Conservation (phyloP, 2,888 invertebrate genomes). For the Drosophila mercatorum region DNA sequence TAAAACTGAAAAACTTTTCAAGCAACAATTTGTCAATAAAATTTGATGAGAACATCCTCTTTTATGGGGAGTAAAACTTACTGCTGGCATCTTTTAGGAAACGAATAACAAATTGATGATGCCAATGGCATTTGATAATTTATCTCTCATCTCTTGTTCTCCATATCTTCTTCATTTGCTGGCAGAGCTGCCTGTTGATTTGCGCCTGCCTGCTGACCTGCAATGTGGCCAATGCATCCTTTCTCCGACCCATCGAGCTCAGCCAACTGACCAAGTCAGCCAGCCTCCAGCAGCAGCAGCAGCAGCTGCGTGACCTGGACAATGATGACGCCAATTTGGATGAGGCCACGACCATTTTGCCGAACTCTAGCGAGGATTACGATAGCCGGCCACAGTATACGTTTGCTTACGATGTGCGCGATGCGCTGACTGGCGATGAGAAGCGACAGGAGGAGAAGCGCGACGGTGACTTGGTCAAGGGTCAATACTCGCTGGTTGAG, state of each 20-base stretch:
- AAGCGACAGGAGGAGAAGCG: slow-evolving; percentile 86
- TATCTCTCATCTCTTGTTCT: background rate
- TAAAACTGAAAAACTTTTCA: slow-evolving; percentile 9
- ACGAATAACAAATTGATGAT: background rate
- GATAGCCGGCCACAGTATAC: slow-evolving; percentile 85
- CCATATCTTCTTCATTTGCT: background rate
- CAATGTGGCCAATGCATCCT: slow-evolving; percentile 69
- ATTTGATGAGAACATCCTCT: background rate
- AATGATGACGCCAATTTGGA: slow-evolving; percentile 62
- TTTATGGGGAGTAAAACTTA: background rate
- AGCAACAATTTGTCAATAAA: slow-evolving; percentile 39
- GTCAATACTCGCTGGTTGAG: slow-evolving; percentile 85
- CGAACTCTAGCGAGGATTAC: slow-evolving; percentile 84
- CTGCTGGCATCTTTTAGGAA: no score
- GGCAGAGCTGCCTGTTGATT: slow-evolving; percentile 71
- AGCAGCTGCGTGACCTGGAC: slow-evolving; percentile 46
- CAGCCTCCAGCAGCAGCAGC: slow-evolving; percentile 46
- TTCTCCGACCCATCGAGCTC: slow-evolving; percentile 77
- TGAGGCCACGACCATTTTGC: slow-evolving; percentile 62
- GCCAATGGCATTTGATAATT: no score
- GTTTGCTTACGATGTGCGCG: slow-evolving; percentile 85
- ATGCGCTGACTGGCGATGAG: slow-evolving; percentile 85
- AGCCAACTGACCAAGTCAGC: slow-evolving; percentile 67
- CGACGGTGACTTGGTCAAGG: slow-evolving; percentile 86
- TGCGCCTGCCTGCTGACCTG: slow-evolving; percentile 73